A percentile compares a stretch with the other conserved stretches of the same genome.
These are phyloP conservation scores for Bursaphelenchus mucronatus DNA, from an alignment of 1,140 invertebrate species.

Conservation along the genomic window DNA sequence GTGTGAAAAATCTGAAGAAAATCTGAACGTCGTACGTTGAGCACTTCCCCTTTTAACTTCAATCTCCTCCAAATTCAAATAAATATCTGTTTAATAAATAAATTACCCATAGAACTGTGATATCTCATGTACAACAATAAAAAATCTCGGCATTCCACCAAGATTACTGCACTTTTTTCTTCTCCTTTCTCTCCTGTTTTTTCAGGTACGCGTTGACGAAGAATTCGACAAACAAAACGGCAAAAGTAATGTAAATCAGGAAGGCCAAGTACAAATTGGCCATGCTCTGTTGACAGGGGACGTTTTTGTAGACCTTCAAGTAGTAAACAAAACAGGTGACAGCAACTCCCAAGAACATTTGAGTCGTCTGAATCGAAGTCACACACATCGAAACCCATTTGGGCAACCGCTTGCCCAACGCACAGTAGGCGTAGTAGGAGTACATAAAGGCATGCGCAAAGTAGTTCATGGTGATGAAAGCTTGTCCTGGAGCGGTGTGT, in stretches of 20 bases:
- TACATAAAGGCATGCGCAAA: constrained; percentile 96
- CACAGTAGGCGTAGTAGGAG: constrained; percentile 84
- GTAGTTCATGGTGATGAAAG: constrained; percentile 98
- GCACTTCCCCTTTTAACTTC: too few species aligned
- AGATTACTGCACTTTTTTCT: constrained; percentile 5
- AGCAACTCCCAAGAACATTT: constrained; percentile 63
- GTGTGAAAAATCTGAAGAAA: too few species aligned
- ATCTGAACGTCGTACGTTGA: too few species aligned
- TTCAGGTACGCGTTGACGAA: constrained; percentile 62
- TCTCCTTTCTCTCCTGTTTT: constrained; percentile 21
- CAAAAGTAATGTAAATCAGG: constrained; percentile 77
- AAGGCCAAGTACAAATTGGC: constrained; percentile 82
- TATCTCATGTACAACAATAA: too few species aligned
- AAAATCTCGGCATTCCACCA: too few species aligned
- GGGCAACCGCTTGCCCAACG: constrained; percentile 80
- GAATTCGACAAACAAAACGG: constrained; percentile 64
- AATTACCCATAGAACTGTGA: too few species aligned
- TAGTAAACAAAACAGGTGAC: constrained; percentile 47
- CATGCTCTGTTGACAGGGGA: constrained; percentile 75
- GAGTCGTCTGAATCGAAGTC: constrained; percentile 80
- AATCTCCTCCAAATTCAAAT: too few species aligned
- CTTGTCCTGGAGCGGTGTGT: constrained; percentile 86
- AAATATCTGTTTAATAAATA: too few species aligned
- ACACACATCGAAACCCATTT: constrained; percentile 80
- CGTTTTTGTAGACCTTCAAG: constrained; percentile 31